Conservation (phyloP, 2,888 invertebrate genomes). For the Pterostichus madidus region DNA sequence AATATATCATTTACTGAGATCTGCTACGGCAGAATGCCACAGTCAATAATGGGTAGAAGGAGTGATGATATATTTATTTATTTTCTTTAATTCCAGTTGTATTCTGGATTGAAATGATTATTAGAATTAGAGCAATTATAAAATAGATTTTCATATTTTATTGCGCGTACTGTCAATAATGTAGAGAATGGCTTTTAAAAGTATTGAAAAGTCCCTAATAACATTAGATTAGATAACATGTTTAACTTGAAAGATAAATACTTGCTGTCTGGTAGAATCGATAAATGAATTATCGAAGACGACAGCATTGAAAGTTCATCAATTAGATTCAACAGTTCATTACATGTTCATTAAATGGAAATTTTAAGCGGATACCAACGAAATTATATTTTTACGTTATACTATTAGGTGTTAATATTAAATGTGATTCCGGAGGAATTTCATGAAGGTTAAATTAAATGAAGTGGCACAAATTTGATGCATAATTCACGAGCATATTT, state of each 20-base stretch:
- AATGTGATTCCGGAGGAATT: slow-evolving; percentile 12
- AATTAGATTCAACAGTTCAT: slow-evolving; percentile 41
- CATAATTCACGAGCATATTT: slow-evolving; percentile 43
- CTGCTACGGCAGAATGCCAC: too few species aligned
- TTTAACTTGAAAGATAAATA: neutral
- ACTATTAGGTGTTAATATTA: slow-evolving; percentile 7
- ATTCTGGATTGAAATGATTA: too few species aligned
- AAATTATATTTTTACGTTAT: slow-evolving; percentile 19
- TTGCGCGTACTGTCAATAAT: neutral
- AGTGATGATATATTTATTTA: too few species aligned
- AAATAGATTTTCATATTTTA: too few species aligned
- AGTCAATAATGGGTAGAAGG: too few species aligned
- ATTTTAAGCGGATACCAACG: slow-evolving; percentile 4
- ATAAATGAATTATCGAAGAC: slow-evolving; percentile 14
- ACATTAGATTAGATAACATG: neutral
- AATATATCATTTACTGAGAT: too few species aligned
- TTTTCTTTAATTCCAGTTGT: too few species aligned
- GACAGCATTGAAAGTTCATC: slow-evolving; percentile 22
- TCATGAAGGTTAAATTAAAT: slow-evolving; percentile 37
- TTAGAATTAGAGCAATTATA: too few species aligned
- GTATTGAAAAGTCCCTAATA: neutral
- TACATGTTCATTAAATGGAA: slow-evolving; percentile 40
- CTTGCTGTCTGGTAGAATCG: neutral
- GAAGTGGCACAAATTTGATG: slow-evolving; percentile 32
- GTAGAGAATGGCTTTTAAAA: neutral